Evolutionary conservation across 2,797 vertebrate species (phyloP), one percentile per base, ranked within the genome.

Genomic region (Cephalopachus bancanus): DNA sequence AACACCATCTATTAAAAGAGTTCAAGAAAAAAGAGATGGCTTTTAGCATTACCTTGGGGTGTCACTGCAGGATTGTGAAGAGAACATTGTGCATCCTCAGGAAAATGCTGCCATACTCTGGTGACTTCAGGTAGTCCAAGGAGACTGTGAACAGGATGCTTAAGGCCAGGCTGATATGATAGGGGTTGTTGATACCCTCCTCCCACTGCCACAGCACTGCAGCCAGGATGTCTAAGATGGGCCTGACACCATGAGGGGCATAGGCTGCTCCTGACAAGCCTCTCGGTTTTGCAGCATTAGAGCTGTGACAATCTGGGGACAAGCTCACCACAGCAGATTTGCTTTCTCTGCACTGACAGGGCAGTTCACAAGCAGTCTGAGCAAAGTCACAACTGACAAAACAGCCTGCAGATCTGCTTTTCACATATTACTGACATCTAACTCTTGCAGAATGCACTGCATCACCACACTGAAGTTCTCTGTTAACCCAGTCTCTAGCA

Each of bases 1-100:
- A 98, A 97, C 96, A 99, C 98, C 90, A 98, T 88, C 99, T 99
- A 96, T 99, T 98, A 97, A 99, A 99, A 95, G 99, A 99, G 96
- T 99, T 99, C 97, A 99, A 87, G 97, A 99, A 99, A 9, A 99
- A 99, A 0, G 99, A 99, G 72, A 99, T 98, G 71, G 99, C 99
- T 80, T 99, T 99, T 96, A 99, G 97, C 98, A 99, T 99, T 30
- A 99, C 99, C 99, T 99, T n/a, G n/a, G n/a, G n/a, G n/a, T n/a
- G n/a, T n/a, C n/a, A n/a, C n/a, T n/a, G n/a, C n/a, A n/a, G n/a
- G n/a, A n/a, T n/a, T n/a, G n/a, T n/a, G n/a, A n/a, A n/a, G n/a
- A n/a, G n/a, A n/a, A n/a, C n/a, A n/a, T n/a, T n/a, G n/a, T n/a
- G n/a, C n/a, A n/a, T n/a, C n/a, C n/a, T n/a, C n/a, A n/a, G n/a